phyloP scores from a whole-genome alignment of 2,113 vertebrate genomes.

The Nycticorax nycticorax region DNA sequence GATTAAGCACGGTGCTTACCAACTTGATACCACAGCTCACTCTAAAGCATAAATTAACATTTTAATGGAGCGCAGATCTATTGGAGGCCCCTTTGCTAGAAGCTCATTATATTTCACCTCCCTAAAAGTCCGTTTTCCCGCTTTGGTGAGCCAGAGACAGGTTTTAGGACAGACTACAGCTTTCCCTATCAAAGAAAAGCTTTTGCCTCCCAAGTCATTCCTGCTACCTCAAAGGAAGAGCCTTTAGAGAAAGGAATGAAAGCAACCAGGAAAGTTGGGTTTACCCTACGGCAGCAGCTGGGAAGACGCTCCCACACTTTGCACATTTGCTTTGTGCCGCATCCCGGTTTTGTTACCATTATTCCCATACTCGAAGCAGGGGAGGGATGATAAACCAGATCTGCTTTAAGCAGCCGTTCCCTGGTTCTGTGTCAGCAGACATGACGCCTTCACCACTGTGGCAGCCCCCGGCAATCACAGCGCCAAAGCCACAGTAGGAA shows the following conservation, averaged over 20 bases:
- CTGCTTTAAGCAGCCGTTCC: background rate
- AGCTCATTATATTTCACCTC: constrained; percentile 29
- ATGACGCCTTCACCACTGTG: background rate
- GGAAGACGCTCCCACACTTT: background rate
- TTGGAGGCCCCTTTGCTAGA: constrained; percentile 1
- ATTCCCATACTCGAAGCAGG: background rate
- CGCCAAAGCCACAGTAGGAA: background rate
- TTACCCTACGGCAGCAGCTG: background rate
- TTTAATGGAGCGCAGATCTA: background rate
- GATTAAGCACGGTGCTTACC: constrained; percentile 37
- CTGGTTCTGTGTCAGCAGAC: background rate
- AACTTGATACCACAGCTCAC: background rate
- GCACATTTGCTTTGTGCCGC: background rate
- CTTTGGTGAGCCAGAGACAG: background rate
- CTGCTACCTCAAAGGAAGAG: background rate
- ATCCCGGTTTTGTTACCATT: background rate
- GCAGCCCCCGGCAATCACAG: background rate
- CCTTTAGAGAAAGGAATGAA: background rate
- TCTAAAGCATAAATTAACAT: constrained; percentile 66
- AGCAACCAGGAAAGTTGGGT: background rate
- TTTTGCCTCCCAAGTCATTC: background rate
- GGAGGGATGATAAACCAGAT: background rate
- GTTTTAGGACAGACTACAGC: background rate
- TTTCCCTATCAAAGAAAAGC: background rate
- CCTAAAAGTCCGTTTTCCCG: background rate